Conservation (phyloP, 2,113 vertebrate species). For the Oncorhynchus nerka region DNA sequence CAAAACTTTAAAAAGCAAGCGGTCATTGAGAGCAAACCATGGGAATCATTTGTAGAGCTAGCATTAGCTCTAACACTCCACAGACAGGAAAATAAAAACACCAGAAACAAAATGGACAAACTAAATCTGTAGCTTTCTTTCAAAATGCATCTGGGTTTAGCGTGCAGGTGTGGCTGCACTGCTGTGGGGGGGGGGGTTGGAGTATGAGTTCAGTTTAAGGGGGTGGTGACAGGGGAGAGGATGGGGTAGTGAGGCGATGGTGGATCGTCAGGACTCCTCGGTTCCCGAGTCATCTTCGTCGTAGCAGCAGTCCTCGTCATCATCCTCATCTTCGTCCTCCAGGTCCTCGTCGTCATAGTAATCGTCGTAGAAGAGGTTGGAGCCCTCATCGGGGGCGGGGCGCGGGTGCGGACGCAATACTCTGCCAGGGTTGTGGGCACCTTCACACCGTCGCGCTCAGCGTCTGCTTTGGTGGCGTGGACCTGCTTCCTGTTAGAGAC, state of each 20-base stretch:
- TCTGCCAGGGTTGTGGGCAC: conserved; percentile 92
- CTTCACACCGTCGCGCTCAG: conserved; percentile 89
- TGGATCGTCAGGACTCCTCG: conserved; percentile 84
- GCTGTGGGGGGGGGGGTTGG: not conserved
- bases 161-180: conserved; percentile 43
- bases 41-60: conserved; percentile 9
- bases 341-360: conserved; percentile 89
- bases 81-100: conserved; percentile 18
- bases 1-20: not conserved
- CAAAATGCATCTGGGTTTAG: conserved; percentile 42
- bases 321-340: conserved; percentile 76
- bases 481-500: conserved; percentile 86
- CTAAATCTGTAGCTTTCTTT: conserved; percentile 34
- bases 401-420: conserved; percentile 91
- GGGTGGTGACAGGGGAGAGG: not conserved
- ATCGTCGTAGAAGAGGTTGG: conserved; percentile 92
- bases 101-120: conserved; percentile 23
- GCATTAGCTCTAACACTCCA: conserved; percentile 15
- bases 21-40: not conserved
- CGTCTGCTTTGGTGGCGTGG: conserved; percentile 87
- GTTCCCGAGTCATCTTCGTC: conserved; percentile 88
- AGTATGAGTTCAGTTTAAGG: conserved; percentile 1
- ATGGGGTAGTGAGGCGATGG: not conserved
- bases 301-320: conserved; percentile 82
- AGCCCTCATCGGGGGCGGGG: conserved; percentile 85